Percentiles rank a stretch among this genome's conserved stretches.
Evolutionary conservation across 2,113 vertebrate species (phyloP).

Genomic region (Lepus timidus): DNA sequence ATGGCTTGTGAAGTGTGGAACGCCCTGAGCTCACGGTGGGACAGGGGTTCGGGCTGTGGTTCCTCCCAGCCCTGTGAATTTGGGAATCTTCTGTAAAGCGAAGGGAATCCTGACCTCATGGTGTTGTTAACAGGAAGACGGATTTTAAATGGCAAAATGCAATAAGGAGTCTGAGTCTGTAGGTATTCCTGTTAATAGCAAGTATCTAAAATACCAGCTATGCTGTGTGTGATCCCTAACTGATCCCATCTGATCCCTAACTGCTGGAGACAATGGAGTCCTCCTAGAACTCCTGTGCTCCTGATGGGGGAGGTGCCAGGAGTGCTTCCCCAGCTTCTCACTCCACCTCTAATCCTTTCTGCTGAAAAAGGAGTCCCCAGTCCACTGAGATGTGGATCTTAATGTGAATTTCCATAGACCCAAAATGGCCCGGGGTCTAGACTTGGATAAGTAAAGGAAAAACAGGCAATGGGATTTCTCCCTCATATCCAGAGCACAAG

Average conservation of each 20-base stretch:
- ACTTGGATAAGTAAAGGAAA: background rate
- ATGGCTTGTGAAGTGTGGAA: background rate
- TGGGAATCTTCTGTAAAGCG: background rate
- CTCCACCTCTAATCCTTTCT: background rate
- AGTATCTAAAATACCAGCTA: background rate
- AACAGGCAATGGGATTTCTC: background rate
- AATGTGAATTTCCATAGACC: background rate
- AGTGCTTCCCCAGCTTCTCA: background rate
- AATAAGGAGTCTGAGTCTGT: background rate
- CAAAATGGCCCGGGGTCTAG: background rate
- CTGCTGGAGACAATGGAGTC: too few species aligned
- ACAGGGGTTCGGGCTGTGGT: background rate
- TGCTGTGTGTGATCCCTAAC: background rate
- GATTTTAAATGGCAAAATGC: background rate
- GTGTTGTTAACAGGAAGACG: too few species aligned
- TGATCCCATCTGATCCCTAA: accelerated
- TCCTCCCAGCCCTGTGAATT: background rate
- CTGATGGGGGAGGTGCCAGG: background rate
- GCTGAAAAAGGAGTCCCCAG: background rate
- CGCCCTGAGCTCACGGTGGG: background rate
- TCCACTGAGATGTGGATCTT: background rate
- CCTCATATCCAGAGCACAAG: background rate
- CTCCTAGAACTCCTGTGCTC: background rate
- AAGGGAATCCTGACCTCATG: background rate
- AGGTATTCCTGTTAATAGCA: background rate